Conservation (phyloP, 2,888 invertebrate species). For the Tenodera sinensis region DNA sequence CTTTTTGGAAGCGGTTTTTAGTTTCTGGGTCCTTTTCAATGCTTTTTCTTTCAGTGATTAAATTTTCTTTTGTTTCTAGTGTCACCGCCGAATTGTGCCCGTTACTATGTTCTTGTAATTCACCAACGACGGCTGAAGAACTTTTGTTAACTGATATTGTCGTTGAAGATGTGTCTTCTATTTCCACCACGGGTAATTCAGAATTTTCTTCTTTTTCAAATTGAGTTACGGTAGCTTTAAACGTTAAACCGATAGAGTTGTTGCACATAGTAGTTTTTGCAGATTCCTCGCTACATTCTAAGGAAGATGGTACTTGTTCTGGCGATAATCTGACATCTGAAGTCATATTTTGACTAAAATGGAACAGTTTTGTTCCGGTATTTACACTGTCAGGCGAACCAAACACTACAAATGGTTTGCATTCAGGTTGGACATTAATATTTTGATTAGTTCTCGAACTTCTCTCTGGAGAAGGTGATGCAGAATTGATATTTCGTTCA, state of each 20-base stretch:
- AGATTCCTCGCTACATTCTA: not conserved
- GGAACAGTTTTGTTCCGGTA: not conserved
- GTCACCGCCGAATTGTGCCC: not conserved
- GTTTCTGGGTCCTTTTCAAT: conserved; percentile 38
- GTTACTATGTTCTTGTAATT: no score
- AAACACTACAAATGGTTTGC: not conserved
- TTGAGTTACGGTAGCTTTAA: not conserved
- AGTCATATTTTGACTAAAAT: not conserved
- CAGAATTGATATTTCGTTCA: not conserved
- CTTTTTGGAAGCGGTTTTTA: conserved; percentile 50
- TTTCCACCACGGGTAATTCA: no score
- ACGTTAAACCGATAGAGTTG: not conserved
- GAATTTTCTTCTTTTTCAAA: not conserved
- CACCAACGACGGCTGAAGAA: not conserved
- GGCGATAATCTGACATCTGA: not conserved
- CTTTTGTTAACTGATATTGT: no score
- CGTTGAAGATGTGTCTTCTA: no score
- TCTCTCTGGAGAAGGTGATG: not conserved
- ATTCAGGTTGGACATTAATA: not conserved
- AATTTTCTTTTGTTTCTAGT: not conserved
- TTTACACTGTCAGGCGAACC: not conserved
- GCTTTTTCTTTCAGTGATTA: not conserved
- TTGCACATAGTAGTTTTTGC: not conserved
- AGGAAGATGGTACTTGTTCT: not conserved
- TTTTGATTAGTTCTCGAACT: not conserved